Evolutionary conservation across 1,140 invertebrate species (phyloP).

Genomic region (Ptiloglossa arizonensis): DNA sequence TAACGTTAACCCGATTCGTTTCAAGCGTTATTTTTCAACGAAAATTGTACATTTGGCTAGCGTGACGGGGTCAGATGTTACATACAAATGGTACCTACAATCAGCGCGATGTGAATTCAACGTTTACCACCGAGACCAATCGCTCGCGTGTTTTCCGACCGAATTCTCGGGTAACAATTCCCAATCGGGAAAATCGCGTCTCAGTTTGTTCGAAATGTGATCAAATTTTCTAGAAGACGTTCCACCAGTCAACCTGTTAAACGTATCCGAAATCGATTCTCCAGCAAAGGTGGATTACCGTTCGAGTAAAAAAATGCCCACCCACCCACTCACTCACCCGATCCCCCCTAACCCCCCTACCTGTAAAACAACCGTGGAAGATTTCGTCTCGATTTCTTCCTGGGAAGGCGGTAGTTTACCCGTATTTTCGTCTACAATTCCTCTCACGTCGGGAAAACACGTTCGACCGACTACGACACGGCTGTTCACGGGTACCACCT

Average conservation of each 20-base stretch:
- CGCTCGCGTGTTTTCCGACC: too few relatives aligned
- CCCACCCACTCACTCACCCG: too few relatives aligned
- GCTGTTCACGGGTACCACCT: constrained; percentile 67
- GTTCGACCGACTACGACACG: constrained; percentile 28
- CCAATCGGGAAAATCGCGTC: too few relatives aligned
- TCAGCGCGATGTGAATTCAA: too few relatives aligned
- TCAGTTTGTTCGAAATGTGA: background rate
- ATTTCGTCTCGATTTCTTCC: background rate
- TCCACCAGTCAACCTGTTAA: background rate
- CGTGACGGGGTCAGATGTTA: too few relatives aligned
- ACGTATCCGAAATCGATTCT: background rate
- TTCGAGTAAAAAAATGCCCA: background rate
- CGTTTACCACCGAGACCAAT: too few relatives aligned
- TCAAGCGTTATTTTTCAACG: too few relatives aligned
- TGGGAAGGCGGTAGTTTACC: background rate
- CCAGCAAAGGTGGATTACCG: background rate
- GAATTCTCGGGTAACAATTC: too few relatives aligned
- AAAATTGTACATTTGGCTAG: too few relatives aligned
- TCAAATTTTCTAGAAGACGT: background rate
- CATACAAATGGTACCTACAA: too few relatives aligned
- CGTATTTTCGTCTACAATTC: background rate
- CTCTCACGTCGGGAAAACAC: background rate
- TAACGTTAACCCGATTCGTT: too few relatives aligned
- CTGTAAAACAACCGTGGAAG: background rate
- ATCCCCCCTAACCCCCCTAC: background rate